Conservation (phyloP, 2,113 vertebrate species). For the Himantopus leucocephalus region DNA sequence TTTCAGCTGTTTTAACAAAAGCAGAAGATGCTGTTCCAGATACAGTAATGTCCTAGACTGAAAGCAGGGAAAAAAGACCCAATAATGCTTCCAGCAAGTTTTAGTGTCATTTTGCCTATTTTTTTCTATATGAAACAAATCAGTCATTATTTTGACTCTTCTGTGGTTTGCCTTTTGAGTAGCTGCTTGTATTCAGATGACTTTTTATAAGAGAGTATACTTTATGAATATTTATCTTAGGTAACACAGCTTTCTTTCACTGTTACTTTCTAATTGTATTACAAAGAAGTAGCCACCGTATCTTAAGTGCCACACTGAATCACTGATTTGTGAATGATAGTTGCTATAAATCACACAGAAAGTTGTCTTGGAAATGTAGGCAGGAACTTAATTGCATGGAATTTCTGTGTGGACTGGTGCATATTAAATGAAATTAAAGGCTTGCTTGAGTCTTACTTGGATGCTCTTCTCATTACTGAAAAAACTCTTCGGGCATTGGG, state of each 20-base stretch:
- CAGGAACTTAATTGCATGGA: background rate
- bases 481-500: background rate
- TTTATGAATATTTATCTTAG: background rate
- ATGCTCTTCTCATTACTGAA: background rate
- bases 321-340: background rate
- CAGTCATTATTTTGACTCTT: background rate
- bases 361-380: background rate
- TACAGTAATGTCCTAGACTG: background rate
- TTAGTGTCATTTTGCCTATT: background rate
- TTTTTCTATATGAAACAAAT: background rate
- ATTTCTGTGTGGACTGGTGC: background rate
- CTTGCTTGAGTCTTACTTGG: background rate
- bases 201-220: background rate
- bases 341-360: background rate
- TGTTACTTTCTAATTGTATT: background rate
- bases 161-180: background rate
- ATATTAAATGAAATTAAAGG: background rate
- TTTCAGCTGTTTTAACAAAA: background rate
- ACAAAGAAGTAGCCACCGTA: background rate
- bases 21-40: background rate
- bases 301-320: background rate
- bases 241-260: background rate
- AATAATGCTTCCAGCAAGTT: background rate
- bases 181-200: background rate
- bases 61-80: rapidly evolving